Conservation (phyloP, 2,797 vertebrate genomes). For the Ctenopoma multispine region DNA sequence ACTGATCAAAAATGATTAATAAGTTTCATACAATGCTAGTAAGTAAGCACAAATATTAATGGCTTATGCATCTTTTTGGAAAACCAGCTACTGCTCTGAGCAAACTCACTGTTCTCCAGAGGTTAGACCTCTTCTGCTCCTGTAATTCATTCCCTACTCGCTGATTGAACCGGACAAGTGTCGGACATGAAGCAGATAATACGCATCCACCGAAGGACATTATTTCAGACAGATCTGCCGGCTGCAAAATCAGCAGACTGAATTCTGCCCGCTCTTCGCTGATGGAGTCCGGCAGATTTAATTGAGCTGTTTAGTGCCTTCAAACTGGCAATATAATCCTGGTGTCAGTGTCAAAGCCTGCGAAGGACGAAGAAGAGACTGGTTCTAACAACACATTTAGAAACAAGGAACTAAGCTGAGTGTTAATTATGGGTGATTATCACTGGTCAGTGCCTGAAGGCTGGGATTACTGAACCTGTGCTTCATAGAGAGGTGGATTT, state of each 20-base stretch:
- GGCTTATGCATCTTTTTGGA: background rate
- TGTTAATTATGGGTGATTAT: conserved; percentile 67
- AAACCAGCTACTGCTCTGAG: conserved; percentile 7
- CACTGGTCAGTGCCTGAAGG: conserved; percentile 41
- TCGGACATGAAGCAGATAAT: conserved; percentile 28
- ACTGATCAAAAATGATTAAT: too few relatives aligned
- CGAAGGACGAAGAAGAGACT: background rate
- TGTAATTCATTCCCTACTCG: conserved; percentile 16
- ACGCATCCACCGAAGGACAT: conserved; percentile 18
- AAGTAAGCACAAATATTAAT: background rate
- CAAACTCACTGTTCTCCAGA: conserved; percentile 13
- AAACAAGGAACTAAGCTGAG: conserved; percentile 39
- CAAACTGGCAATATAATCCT: conserved; percentile 65
- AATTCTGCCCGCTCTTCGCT: conserved; percentile 26
- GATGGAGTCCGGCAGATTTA: conserved; percentile 60
- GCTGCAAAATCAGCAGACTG: conserved; percentile 43
- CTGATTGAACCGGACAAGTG: conserved; percentile 49
- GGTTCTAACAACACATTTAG: conserved; percentile 32
- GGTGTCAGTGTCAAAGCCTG: conserved; percentile 40
- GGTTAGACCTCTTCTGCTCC: conserved; percentile 21
- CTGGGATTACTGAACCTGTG: conserved; percentile 28
- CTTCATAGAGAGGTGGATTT: conserved; percentile 18
- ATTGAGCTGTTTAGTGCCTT: conserved; percentile 71
- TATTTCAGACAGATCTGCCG: conserved; percentile 35
- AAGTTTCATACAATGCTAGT: too few relatives aligned